Conservation (phyloP, 2,113 vertebrate species). For the Syrrhaptes paradoxus region DNA sequence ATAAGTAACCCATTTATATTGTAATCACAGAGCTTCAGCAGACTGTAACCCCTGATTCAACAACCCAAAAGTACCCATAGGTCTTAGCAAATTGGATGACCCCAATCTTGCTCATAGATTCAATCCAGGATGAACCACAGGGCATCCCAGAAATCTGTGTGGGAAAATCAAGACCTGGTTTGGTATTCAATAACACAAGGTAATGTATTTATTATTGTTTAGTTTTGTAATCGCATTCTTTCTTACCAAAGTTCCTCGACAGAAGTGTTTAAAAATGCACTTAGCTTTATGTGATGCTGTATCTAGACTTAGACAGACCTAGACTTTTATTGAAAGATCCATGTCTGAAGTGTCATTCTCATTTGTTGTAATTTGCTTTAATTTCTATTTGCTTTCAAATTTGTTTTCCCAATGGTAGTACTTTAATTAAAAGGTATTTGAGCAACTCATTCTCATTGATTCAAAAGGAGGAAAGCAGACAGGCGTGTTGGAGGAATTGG, state of each 20-base stretch:
- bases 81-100: not conserved
- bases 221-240: not conserved
- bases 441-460: not conserved
- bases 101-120: not conserved
- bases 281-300: not conserved
- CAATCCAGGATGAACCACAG: not conserved
- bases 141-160: not conserved
- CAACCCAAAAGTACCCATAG: not conserved
- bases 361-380: not conserved
- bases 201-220: not conserved
- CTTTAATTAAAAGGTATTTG: not conserved
- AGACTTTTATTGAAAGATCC: not conserved
- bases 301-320: not conserved
- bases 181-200: not conserved
- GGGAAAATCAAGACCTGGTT: not conserved
- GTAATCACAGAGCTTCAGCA: not conserved
- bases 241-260: not conserved
- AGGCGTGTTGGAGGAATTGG: not conserved
- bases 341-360: not conserved
- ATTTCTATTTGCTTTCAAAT: not conserved
- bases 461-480: not conserved
- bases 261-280: not conserved
- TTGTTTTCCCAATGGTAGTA: not conserved
- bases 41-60: not conserved
- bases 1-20: not conserved